These are phyloP conservation scores for Drosophila robusta DNA, from an alignment of 2,888 invertebrate genomes.

Conservation along the genomic window DNA sequence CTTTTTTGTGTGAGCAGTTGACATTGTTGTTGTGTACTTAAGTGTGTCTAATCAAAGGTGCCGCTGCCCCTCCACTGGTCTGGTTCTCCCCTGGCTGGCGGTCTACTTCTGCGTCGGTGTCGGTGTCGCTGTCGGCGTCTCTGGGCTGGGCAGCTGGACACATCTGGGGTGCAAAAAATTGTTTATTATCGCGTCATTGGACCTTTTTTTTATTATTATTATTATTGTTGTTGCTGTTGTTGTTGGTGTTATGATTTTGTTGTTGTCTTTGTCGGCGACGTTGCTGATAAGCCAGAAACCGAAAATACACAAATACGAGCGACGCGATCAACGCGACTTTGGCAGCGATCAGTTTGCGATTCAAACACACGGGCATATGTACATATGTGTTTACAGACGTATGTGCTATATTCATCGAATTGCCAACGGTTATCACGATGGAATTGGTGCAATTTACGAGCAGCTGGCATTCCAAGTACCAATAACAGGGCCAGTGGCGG, in stretches of 20 bases:
- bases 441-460: constrained; percentile 39
- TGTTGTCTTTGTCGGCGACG: constrained; percentile 21
- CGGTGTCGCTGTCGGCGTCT: too few species aligned
- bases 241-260: constrained; percentile 4
- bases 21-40: constrained; percentile 44
- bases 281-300: constrained; percentile 44
- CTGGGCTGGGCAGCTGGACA: constrained; percentile 23
- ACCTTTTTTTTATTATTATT: constrained; percentile 25
- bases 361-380: constrained; percentile 13
- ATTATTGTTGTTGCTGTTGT: constrained; percentile 15
- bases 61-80: constrained; percentile 16
- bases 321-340: constrained; percentile 37
- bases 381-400: not conserved
- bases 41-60: constrained; percentile 50
- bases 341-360: constrained; percentile 41
- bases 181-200: constrained; percentile 66
- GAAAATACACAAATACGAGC: constrained; percentile 40
- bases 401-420: constrained; percentile 9
- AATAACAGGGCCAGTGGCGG: constrained; percentile 27
- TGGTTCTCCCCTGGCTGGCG: constrained; percentile 22
- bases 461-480: constrained; percentile 26
- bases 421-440: constrained; percentile 16
- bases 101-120: too few species aligned
- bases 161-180: constrained; percentile 57
- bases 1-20: constrained; percentile 30